A percentile compares a stretch with the other conserved stretches of the same genome.
phyloP scores from a whole-genome alignment of 2,888 invertebrate species.

The Cephus runcator region DNA sequence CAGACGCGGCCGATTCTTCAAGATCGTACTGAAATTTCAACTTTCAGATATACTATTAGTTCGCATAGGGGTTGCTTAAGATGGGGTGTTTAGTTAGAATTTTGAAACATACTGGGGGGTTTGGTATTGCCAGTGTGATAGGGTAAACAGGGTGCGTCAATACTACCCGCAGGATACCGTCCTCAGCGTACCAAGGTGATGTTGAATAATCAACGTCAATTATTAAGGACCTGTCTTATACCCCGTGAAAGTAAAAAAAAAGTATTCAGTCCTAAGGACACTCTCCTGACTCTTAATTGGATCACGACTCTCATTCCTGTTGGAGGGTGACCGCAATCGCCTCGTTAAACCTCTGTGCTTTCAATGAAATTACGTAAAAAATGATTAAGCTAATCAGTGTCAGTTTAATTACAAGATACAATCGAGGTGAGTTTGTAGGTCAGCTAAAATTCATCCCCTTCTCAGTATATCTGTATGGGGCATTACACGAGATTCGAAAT shows the following conservation, averaged over 20 bases:
- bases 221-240: background rate
- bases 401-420: background rate
- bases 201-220: background rate
- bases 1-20: background rate
- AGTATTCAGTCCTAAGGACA: background rate
- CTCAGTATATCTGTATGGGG: background rate
- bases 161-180: background rate
- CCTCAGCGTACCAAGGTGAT: background rate
- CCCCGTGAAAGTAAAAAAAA: background rate
- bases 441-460: background rate
- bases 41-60: background rate
- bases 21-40: background rate
- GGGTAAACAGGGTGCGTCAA: background rate
- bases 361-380: background rate
- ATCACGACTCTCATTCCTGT: background rate
- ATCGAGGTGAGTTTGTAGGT: background rate
- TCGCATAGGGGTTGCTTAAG: background rate
- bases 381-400: background rate
- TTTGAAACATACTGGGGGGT: background rate
- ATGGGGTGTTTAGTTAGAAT: background rate
- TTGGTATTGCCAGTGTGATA: background rate
- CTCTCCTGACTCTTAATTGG: background rate
- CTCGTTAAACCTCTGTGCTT: background rate
- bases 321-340: background rate
- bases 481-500: background rate